Evolutionary conservation across 2,888 invertebrate species (phyloP).

Genomic region (Ernsta delagoae): DNA sequence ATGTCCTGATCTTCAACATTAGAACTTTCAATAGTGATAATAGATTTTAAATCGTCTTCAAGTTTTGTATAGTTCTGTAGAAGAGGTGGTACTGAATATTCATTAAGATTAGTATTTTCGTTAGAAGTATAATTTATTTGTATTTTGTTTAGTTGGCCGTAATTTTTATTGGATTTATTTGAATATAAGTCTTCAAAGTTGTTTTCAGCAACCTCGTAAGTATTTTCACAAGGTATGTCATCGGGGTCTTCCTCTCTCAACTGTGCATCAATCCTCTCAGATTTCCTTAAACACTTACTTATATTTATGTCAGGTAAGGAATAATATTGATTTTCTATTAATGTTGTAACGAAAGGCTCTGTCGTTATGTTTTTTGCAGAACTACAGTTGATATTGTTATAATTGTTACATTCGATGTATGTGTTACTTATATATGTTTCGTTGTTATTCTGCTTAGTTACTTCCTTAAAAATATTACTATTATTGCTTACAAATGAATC

Average conservation of each 20-base stretch:
- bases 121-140: slow-evolving; percentile 51
- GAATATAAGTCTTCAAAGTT: slow-evolving; percentile 73
- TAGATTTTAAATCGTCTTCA: slow-evolving; percentile 79
- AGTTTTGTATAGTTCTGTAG: slow-evolving; percentile 72
- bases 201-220: slow-evolving; percentile 76
- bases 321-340: slow-evolving; percentile 88
- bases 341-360: slow-evolving; percentile 79
- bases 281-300: slow-evolving; percentile 88
- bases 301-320: slow-evolving; percentile 89
- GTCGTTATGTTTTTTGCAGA: slow-evolving; percentile 78
- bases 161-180: slow-evolving; percentile 64
- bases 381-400: slow-evolving; percentile 68
- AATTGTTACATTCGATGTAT: slow-evolving; percentile 71
- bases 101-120: slow-evolving; percentile 52
- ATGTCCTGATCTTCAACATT: slow-evolving; percentile 70
- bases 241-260: slow-evolving; percentile 82
- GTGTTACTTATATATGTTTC: slow-evolving; percentile 73
- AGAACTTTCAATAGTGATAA: slow-evolving; percentile 76
- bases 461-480: slow-evolving; percentile 65
- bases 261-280: slow-evolving; percentile 89
- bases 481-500: slow-evolving; percentile 69
- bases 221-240: slow-evolving; percentile 73
- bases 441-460: slow-evolving; percentile 61
- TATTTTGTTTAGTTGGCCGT: slow-evolving; percentile 74
- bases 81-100: slow-evolving; percentile 65